Conservation (phyloP, 2,797 vertebrate genomes). For the Anisognathus igniventris region DNA sequence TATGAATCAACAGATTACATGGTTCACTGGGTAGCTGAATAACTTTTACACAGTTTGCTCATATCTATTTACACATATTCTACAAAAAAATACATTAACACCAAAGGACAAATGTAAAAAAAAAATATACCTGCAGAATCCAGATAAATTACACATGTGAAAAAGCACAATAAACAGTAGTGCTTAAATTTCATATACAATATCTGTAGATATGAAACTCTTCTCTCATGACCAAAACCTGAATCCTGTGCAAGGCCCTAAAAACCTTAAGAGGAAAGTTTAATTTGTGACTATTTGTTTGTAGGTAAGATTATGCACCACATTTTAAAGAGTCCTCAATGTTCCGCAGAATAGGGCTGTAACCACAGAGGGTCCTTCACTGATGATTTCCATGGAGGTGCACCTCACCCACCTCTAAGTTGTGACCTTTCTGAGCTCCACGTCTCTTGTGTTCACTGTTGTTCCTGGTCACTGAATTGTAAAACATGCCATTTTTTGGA, state of each 20-base stretch:
- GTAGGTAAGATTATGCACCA: neutral
- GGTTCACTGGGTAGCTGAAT: slow-evolving; percentile 80
- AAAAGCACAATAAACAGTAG: slow-evolving; percentile 20
- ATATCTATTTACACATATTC: slow-evolving; percentile 80
- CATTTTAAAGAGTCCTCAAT: neutral
- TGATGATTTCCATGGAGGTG: neutral
- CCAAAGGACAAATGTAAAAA: slow-evolving; percentile 58
- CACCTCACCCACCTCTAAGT: neutral
- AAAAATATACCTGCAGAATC: slow-evolving; percentile 32
- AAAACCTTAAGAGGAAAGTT: neutral
- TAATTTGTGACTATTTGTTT: neutral
- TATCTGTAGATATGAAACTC: neutral
- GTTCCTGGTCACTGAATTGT: neutral
- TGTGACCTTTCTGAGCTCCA: neutral
- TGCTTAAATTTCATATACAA: neutral
- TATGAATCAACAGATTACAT: slow-evolving; percentile 81
- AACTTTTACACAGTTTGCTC: slow-evolving; percentile 81
- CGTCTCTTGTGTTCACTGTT: neutral
- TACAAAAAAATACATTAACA: slow-evolving; percentile 77
- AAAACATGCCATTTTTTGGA: neutral
- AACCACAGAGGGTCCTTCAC: neutral
- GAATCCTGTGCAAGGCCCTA: neutral
- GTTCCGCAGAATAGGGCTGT: neutral
- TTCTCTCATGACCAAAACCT: neutral
- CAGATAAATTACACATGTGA: slow-evolving; percentile 49